Base-by-base conservation (phyloP, 2,888 invertebrate genomes). In the Seira ritae region DNA sequence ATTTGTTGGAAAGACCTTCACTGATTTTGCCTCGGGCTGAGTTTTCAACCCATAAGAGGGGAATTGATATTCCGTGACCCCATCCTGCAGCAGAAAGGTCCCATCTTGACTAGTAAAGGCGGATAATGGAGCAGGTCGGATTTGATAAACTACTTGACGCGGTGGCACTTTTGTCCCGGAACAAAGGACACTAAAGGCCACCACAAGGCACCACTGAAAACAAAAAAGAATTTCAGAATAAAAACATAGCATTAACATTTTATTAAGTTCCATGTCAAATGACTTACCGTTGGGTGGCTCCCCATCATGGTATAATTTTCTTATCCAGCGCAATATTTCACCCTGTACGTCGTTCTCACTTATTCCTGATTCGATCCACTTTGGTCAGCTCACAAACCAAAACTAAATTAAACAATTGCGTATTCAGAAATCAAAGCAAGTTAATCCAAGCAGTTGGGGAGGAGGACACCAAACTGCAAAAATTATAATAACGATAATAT, bases 141-240 rank as follows among this genome's bases (percentile, higher is more conserved):
- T 74, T 74, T 74, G 74, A 65, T 80, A 80, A 6, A 80, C 80
- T 19, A 80, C 74, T 80, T 80, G 80, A 19, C 80, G 80, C 31
- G 31, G 31, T 20, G 80, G 80, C 60, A 62, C 80, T 62, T 74
- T 80, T 24, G 80, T 50, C 69, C 80, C 80, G 22, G 37, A 17
- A 12, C 12, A 68, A 20, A 80, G 66, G 55, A 70, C 70, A 22
- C 69, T 80, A 69, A 80, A 80, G 65, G 80, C 70, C 70, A 68
- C 73, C 72, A 80, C 62, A 67, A 80, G 80, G 46, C 74, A 80
- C 80, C 80, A 80, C 80, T 80, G 20, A n/a, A 70, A 80, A 70
- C 31, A 31, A 31, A 31, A 31, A 31, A 4, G 31, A 4, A 31
- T 31, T 31, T 31, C n/a, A n/a, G n/a, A n/a, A n/a, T n/a, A 31